Evolutionary conservation across 1,140 invertebrate species (phyloP).

Genomic region (Cherax destructor): DNA sequence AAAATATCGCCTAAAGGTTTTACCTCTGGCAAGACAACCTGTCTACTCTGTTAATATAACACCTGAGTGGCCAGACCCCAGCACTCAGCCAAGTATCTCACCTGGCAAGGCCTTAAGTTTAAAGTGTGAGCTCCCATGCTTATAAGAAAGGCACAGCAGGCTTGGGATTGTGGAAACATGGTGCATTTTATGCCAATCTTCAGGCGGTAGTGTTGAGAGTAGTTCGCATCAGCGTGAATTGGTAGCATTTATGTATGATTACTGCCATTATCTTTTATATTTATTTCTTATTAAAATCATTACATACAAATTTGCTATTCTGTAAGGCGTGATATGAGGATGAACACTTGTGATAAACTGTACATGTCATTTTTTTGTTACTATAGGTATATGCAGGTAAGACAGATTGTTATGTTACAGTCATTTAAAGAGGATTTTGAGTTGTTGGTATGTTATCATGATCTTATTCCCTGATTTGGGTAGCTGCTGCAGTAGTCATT

Average conservation of each 20-base stretch:
- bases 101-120: too few relatives aligned
- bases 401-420: background rate
- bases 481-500: background rate
- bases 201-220: background rate
- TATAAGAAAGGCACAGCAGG: background rate
- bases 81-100: too few relatives aligned
- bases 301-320: background rate
- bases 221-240: background rate
- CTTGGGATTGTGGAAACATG: background rate
- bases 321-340: background rate
- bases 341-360: background rate
- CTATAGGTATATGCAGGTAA: background rate
- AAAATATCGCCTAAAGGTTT: too few relatives aligned
- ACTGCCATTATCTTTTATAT: background rate
- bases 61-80: too few relatives aligned
- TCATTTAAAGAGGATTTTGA: background rate
- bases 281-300: background rate
- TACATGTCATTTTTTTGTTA: background rate
- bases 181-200: background rate
- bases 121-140: too few relatives aligned
- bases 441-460: background rate
- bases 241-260: slow-evolving; percentile 14
- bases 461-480: background rate
- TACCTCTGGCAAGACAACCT: too few relatives aligned
- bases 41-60: too few relatives aligned